Conservation (phyloP, 2,797 vertebrate species). For the Anas bahamensis region DNA sequence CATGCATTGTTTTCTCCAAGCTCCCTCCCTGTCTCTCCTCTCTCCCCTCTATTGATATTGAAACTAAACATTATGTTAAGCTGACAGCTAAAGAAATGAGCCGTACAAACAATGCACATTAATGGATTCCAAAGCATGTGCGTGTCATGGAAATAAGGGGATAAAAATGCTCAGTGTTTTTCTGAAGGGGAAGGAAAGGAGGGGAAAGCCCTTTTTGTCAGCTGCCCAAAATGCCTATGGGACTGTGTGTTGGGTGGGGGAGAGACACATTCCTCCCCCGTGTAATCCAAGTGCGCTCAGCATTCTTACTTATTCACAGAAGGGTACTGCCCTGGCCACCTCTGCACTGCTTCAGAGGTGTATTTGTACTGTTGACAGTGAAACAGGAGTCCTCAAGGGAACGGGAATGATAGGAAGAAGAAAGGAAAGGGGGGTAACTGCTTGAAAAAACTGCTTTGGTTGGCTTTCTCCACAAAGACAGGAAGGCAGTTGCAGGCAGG, state of each 20-base stretch:
- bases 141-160: conserved; percentile 53
- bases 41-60: conserved; percentile 66
- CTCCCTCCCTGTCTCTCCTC: conserved; percentile 44
- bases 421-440: not conserved
- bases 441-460: not conserved
- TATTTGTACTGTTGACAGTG: not conserved
- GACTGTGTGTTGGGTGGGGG: not conserved
- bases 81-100: conserved; percentile 72
- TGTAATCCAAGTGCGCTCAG: conserved; percentile 46
- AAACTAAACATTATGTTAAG: conserved; percentile 75
- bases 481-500: not conserved
- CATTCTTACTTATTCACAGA: not conserved
- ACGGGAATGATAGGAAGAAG: not conserved
- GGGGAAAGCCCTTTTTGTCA: not conserved
- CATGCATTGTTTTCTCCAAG: conserved; percentile 55
- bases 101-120: conserved; percentile 60
- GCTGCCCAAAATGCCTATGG: not conserved
- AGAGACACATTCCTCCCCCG: not conserved
- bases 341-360: not conserved
- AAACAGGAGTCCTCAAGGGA: not conserved
- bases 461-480: not conserved
- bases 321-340: not conserved
- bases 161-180: conserved; percentile 47
- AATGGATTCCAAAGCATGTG: conserved; percentile 58
- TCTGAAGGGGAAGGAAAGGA: conserved; percentile 16